A percentile compares a stretch with the other conserved stretches of the same genome.
Evolutionary conservation across 2,113 vertebrate species (phyloP).

Genomic region (Megaceryle maxima): DNA sequence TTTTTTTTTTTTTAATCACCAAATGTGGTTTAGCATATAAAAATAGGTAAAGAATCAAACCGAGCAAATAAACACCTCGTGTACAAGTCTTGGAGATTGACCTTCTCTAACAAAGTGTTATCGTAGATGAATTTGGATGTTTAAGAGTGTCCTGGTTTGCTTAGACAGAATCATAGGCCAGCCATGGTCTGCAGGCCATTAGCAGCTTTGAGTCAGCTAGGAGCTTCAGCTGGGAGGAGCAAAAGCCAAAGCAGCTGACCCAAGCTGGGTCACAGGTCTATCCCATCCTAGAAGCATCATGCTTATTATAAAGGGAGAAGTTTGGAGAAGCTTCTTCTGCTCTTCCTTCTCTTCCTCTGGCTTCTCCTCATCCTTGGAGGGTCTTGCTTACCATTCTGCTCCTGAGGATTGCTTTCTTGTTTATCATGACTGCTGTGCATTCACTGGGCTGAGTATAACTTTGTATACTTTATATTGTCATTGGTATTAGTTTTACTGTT

Average conservation of each 20-base stretch:
- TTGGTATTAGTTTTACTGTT: background rate
- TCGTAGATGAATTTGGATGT: background rate
- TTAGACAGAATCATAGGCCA: background rate
- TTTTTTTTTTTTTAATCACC: background rate
- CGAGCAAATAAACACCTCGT: background rate
- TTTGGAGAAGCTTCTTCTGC: background rate
- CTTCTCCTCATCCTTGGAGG: background rate
- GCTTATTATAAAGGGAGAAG: background rate
- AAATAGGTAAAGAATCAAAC: background rate
- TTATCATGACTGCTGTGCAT: background rate
- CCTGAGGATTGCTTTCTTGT: background rate
- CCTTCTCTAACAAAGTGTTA: background rate
- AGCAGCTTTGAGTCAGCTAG: background rate
- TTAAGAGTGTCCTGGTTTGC: background rate
- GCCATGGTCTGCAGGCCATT: background rate
- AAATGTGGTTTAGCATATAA: background rate
- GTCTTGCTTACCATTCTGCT: background rate
- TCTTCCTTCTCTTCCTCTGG: background rate
- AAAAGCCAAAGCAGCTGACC: background rate
- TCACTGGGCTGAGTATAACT: background rate
- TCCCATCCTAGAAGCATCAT: background rate
- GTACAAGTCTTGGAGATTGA: background rate
- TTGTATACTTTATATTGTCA: background rate
- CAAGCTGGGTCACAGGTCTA: background rate
- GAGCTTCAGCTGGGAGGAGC: background rate